Conservation (phyloP, 1,140 invertebrate species). For the Aphidius gifuensis region DNA sequence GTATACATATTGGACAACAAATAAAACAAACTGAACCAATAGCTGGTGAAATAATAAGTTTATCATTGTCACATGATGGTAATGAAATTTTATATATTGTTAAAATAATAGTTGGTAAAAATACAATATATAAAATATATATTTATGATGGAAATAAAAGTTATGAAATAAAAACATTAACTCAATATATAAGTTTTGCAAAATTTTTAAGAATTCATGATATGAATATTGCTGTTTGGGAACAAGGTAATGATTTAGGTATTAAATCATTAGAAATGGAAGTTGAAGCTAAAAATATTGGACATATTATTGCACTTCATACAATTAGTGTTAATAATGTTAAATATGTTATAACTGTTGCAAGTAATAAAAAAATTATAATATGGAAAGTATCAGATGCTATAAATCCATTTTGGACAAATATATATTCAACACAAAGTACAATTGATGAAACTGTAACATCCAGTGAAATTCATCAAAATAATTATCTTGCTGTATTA, state of each 20-base stretch:
- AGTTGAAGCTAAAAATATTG: constrained; percentile 27
- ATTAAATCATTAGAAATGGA: constrained; percentile 7
- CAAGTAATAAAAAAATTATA: constrained; percentile 34
- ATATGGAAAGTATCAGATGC: constrained; percentile 33
- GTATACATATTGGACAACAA: constrained; percentile 24
- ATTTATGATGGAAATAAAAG: constrained; percentile 30
- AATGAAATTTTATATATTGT: constrained; percentile 40
- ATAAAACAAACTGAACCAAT: constrained; percentile 28
- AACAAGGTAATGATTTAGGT: constrained; percentile 1
- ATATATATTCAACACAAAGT: constrained; percentile 17
- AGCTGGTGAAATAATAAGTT: constrained; percentile 37
- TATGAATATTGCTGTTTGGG: constrained; percentile 10
- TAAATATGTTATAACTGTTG: constrained; percentile 36
- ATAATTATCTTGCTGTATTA: constrained; percentile 38
- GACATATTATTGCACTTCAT: constrained; percentile 37
- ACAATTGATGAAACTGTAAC: neutral
- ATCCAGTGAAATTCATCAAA: neutral
- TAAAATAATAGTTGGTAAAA: constrained; percentile 27
- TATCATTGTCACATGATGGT: constrained; percentile 36
- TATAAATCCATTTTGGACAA: constrained; percentile 27
- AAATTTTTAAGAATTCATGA: constrained; percentile 14
- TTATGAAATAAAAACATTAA: neutral
- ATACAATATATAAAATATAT: constrained; percentile 19
- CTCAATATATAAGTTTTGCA: neutral
- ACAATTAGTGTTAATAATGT: constrained; percentile 23